phyloP scores from a whole-genome alignment of 2,797 vertebrate species.

The Scolopax rusticola region DNA sequence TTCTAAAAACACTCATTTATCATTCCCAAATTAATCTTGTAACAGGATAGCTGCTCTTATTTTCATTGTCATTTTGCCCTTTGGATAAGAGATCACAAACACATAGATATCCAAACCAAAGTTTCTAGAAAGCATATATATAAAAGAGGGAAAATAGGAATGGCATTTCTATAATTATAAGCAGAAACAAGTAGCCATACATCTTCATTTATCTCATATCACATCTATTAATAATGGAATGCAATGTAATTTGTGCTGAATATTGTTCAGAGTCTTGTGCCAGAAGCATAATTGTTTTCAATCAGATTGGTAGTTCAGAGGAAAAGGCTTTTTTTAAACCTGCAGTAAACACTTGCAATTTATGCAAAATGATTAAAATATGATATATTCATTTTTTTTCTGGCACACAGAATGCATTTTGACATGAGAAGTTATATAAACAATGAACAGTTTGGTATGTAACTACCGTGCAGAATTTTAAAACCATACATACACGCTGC shows the following conservation, averaged over 20 bases:
- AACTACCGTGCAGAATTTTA: constrained; percentile 43
- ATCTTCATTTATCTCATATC: constrained; percentile 73
- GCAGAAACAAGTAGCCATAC: constrained; percentile 67
- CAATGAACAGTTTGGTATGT: constrained; percentile 34
- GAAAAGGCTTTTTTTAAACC: constrained; percentile 19
- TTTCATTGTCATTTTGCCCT: constrained; percentile 63
- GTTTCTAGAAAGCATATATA: constrained; percentile 28
- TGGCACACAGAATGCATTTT: constrained; percentile 28
- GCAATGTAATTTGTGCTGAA: constrained; percentile 66
- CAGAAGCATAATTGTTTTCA: constrained; percentile 57
- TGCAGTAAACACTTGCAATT: background rate
- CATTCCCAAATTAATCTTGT: constrained; percentile 75
- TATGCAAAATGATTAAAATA: constrained; percentile 35
- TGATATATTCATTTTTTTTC: background rate
- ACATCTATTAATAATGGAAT: constrained; percentile 66
- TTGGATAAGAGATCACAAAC: constrained; percentile 58
- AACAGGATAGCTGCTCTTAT: constrained; percentile 54
- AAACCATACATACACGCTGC: background rate
- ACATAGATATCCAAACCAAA: constrained; percentile 8
- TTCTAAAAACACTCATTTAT: constrained; percentile 77
- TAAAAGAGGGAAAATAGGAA: constrained; percentile 40
- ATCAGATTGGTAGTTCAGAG: background rate
- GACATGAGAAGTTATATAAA: constrained; percentile 31
- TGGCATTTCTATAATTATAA: constrained; percentile 65
- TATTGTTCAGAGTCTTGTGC: constrained; percentile 30